These are phyloP conservation scores for Augochlora pura DNA, from an alignment of 1,140 invertebrate species.

Conservation along the genomic window DNA sequence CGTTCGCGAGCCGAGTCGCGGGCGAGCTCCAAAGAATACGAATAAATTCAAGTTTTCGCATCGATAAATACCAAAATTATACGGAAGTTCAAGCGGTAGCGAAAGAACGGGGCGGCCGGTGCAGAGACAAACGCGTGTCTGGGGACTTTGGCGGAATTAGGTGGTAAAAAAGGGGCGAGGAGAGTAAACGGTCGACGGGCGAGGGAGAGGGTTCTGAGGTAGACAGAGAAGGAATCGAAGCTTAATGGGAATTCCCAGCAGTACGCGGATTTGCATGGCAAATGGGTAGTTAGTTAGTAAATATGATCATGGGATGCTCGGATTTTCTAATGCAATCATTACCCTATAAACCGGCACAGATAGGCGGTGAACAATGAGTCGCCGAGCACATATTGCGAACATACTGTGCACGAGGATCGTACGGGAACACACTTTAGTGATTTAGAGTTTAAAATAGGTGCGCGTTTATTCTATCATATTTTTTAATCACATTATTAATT, in stretches of 20 bases:
- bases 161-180: background rate
- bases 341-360: background rate
- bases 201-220: background rate
- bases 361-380: background rate
- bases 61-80: slow-evolving; percentile 34
- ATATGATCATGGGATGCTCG: slow-evolving; percentile 25
- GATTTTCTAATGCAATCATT: background rate
- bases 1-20: background rate
- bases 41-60: slow-evolving; percentile 14
- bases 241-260: slow-evolving; percentile 31
- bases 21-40: background rate
- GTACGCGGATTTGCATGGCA: slow-evolving; percentile 32
- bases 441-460: no score
- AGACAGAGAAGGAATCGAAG: slow-evolving; percentile 20
- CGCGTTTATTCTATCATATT: no score
- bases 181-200: background rate
- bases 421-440: no score
- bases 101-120: background rate
- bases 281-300: slow-evolving; percentile 52
- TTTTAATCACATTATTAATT: no score
- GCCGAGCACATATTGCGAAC: background rate
- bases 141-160: slow-evolving; percentile 23
- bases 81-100: slow-evolving; percentile 2
- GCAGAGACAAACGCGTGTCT: slow-evolving; percentile 18
- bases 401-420: no score